Conservation (phyloP, 2,888 invertebrate species). For the Polymixis flavicincta region DNA sequence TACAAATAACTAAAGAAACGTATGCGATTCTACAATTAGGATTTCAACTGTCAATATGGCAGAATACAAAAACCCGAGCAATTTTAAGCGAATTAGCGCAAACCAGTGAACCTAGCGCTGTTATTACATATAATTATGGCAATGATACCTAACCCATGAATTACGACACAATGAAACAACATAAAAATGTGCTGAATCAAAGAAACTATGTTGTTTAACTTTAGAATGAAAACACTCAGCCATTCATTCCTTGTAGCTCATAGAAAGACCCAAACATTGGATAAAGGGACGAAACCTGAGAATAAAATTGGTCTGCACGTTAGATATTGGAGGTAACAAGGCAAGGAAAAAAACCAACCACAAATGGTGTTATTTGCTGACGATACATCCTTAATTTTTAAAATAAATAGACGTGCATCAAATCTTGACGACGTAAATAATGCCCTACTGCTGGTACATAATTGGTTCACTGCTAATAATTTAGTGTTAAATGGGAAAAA, state of each 20-base stretch:
- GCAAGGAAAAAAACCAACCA: too few species aligned
- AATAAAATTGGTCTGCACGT: neutral
- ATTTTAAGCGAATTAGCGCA: slow-evolving; percentile 34
- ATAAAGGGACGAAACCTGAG: neutral
- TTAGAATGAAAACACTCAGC: neutral
- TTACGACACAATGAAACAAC: slow-evolving; percentile 5
- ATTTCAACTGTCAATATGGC: neutral
- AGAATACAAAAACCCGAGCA: slow-evolving; percentile 24
- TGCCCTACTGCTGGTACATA: too few species aligned
- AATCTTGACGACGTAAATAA: too few species aligned
- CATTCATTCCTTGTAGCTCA: neutral
- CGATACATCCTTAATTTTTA: too few species aligned
- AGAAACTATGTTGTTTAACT: slow-evolving; percentile 3
- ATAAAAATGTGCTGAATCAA: slow-evolving; percentile 2
- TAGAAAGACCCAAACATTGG: neutral
- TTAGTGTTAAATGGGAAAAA: too few species aligned
- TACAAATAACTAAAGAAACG: neutral
- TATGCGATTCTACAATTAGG: neutral
- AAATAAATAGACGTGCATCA: too few species aligned
- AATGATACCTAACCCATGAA: slow-evolving; percentile 15
- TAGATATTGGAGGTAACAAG: neutral
- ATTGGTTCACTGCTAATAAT: too few species aligned
- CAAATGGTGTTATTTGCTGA: too few species aligned
- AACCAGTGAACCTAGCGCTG: slow-evolving; percentile 14
- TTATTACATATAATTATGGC: slow-evolving; percentile 21